These are phyloP conservation scores for Clistopyga incitator DNA, from an alignment of 2,888 invertebrate genomes.

Conservation along the genomic window DNA sequence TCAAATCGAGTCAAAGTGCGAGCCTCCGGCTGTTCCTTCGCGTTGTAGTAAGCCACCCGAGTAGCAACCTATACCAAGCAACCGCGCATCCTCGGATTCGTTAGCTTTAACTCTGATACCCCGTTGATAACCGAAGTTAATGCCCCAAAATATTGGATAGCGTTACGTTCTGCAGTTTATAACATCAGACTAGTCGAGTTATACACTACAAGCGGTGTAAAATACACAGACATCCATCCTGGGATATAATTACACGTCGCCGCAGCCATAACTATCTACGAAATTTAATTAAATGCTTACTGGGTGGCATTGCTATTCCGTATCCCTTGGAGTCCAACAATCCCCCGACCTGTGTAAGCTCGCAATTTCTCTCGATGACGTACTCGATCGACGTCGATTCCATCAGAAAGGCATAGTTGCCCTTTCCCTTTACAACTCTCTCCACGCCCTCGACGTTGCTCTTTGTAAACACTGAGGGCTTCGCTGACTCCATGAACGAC, in stretches of 20 bases:
- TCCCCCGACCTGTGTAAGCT: constrained; percentile 92
- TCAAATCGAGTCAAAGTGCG: constrained; percentile 33
- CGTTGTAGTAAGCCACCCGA: constrained; percentile 4
- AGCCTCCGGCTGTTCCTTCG: constrained; percentile 19
- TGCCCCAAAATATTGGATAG: constrained; percentile 42
- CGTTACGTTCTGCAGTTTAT: too few relatives aligned
- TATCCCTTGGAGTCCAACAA: constrained; percentile 96
- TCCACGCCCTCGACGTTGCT: constrained; percentile 95
- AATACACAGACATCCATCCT: constrained; percentile 21
- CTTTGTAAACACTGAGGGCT: constrained; percentile 93
- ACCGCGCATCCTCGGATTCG: constrained; percentile 10
- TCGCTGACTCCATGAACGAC: constrained; percentile 94
- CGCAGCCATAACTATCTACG: constrained; percentile 9
- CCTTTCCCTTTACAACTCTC: constrained; percentile 91
- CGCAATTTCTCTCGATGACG: constrained; percentile 93
- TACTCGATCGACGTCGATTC: constrained; percentile 98
- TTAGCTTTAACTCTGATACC: constrained; percentile 20
- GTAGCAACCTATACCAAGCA: constrained; percentile 3
- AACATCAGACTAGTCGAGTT: constrained; percentile 12
- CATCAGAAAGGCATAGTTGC: constrained; percentile 97
- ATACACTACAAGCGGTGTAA: background rate
- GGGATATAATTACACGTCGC: background rate
- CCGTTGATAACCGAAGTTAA: constrained; percentile 45
- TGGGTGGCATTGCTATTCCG: constrained; percentile 95
- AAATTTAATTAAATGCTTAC: constrained; percentile 86